A percentile compares a stretch with the other conserved stretches of the same genome.
Evolutionary conservation across 2,113 vertebrate genomes (phyloP).

Genomic region (Condylura cristata): DNA sequence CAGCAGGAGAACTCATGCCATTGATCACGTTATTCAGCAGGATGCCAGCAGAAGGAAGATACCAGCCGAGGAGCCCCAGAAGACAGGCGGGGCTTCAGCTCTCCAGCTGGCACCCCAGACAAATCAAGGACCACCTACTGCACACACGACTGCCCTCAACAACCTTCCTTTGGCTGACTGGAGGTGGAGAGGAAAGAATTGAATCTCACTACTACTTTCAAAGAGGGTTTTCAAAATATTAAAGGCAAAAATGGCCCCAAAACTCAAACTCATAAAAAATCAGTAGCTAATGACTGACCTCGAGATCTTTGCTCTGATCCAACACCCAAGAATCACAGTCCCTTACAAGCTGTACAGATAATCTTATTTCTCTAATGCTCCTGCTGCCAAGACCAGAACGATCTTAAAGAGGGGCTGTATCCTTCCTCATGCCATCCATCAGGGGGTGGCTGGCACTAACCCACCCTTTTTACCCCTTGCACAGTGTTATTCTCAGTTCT

Average conservation of each 20-base stretch:
- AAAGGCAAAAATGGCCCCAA: neutral
- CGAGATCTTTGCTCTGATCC: neutral
- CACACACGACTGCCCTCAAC: fast-evolving
- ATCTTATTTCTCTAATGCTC: neutral
- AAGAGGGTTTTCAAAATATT: neutral
- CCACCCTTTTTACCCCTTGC: fast-evolving
- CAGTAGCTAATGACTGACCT: neutral
- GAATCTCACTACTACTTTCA: neutral
- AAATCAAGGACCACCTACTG: fast-evolving
- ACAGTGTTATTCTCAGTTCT: neutral
- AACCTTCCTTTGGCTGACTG: neutral
- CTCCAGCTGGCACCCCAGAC: neutral
- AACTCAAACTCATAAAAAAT: neutral
- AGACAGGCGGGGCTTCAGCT: neutral
- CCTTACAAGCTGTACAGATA: neutral
- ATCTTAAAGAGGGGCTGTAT: fast-evolving
- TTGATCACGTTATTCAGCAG: conserved; percentile 78
- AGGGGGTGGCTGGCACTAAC: neutral
- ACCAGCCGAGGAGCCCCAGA: conserved; percentile 60
- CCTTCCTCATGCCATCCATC: neutral
- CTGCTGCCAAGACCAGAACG: neutral
- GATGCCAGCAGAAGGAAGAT: conserved; percentile 73
- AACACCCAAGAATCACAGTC: neutral
- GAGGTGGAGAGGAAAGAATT: neutral
- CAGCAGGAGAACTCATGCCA: conserved; percentile 75